phyloP scores from a whole-genome alignment of 2,797 vertebrate genomes.

The Acropternis orthonyx region DNA sequence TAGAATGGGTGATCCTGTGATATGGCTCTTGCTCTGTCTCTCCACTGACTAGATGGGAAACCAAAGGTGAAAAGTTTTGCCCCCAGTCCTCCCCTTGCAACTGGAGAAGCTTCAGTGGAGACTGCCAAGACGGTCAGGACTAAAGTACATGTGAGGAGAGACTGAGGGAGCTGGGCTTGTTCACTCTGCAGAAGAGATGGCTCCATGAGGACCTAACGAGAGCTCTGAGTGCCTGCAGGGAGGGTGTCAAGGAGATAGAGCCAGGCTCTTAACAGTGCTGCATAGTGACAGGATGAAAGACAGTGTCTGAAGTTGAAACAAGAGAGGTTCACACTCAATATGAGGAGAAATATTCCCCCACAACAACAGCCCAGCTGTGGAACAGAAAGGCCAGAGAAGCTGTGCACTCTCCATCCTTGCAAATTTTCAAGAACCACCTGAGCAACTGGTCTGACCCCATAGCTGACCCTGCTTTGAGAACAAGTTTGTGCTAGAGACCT shows the following conservation, averaged over 20 bases:
- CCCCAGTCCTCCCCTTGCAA: background rate
- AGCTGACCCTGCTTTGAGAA: background rate
- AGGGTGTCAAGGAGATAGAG: background rate
- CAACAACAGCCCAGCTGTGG: background rate
- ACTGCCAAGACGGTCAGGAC: background rate
- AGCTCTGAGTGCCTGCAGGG: background rate
- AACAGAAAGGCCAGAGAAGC: background rate
- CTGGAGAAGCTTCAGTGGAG: background rate
- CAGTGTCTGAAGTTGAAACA: fast-evolving
- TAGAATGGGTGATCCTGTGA: background rate
- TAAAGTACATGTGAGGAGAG: background rate
- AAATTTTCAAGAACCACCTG: background rate
- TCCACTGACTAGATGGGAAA: background rate
- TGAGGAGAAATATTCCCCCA: background rate
- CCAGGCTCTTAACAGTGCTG: background rate
- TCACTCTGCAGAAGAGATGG: background rate
- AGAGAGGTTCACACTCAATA: background rate
- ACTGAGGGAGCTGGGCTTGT: background rate
- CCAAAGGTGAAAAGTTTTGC: background rate
- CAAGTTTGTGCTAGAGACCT: background rate
- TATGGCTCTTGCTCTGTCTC: background rate
- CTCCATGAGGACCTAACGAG: background rate
- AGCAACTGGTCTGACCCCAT: background rate
- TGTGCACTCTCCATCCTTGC: background rate
- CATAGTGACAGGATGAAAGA: background rate